Conservation (phyloP, 2,113 vertebrate species). For the Trogon surrucura region DNA sequence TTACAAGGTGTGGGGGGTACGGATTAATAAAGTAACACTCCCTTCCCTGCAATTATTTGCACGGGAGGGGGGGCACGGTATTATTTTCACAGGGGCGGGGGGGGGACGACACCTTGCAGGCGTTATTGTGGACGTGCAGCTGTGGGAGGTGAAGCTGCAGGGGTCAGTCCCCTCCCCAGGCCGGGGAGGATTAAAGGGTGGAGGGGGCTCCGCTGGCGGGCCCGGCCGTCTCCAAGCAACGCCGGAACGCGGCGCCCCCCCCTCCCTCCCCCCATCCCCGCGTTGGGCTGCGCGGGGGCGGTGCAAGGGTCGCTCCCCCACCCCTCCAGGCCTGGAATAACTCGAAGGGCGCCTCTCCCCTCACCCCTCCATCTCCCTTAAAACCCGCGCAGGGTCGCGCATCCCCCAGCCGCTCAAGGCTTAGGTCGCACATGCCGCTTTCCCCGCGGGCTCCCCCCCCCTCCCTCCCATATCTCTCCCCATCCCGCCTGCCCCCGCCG, state of each 20-base stretch:
- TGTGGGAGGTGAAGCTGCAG: neutral
- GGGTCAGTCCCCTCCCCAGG: neutral
- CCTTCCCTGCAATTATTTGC: neutral
- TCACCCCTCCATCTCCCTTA: neutral
- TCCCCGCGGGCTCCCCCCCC: neutral
- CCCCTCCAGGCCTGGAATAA: neutral
- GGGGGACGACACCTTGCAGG: neutral
- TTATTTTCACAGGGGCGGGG: neutral
- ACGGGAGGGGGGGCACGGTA: neutral
- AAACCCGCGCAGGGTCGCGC: neutral
- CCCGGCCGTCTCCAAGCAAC: conserved; percentile 26
- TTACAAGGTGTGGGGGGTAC: neutral
- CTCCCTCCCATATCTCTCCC: neutral
- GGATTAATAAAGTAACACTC: no score
- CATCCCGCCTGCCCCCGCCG: neutral
- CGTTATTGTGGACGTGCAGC: neutral
- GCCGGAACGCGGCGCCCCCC: neutral
- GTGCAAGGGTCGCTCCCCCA: neutral
- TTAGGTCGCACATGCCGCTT: no score
- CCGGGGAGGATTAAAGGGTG: neutral
- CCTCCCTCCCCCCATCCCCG: no score
- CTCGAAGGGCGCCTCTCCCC: neutral
- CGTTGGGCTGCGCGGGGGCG: neutral
- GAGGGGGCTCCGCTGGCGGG: neutral
- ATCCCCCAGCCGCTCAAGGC: neutral